Base-by-base conservation (phyloP, 1,140 invertebrate genomes). In the Polypedilum pembai region DNA sequence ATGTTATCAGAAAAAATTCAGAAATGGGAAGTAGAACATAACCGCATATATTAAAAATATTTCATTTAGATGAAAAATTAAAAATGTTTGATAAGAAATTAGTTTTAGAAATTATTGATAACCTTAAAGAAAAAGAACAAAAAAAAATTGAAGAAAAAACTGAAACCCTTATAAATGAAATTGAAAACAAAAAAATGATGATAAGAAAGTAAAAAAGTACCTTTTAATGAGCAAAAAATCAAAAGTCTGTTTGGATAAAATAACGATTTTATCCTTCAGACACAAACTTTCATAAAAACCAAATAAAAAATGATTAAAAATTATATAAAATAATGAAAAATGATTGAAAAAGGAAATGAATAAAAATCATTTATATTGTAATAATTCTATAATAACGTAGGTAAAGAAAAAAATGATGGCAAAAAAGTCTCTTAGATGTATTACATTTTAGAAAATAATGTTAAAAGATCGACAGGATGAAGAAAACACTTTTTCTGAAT, bases 331-430 rank as follows among this genome's bases (percentile, higher is more conserved):
- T 7, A 45, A 45, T 45, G 8, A 45, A 56, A 56, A 56, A n/a
- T 56, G 45, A 56, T 56, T 56, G 45, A 4, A 33, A 56, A 15
- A 12, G n/a, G 45, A 56, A 56, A 15, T 5, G 18, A 66, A 66
- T 17, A 66, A 66, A 69, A 69, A 69, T 69, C 65, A 69, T 69
- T 69, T 69, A 69, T 69, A 69, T 69, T 69, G 65, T 69, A 69
- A 56, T 56, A 56, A 69, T 21, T 69, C 15, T 69, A 69, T 69
- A 21, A 15, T 56, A 69, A 33, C 18, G 17, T 69, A 69, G 65
- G 65, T 69, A 69, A 69, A 69, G 12, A 12, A 69, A 69, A 7
- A 33, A 8, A 69, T 18, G 8, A 18, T 69, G 65, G 20, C 45
- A 56, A 8, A 69, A 69, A 69, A 69, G 65, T 69, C 65, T 56